These are phyloP conservation scores for Sympetrum striolatum DNA, from an alignment of 2,888 invertebrate genomes.

Conservation along the genomic window DNA sequence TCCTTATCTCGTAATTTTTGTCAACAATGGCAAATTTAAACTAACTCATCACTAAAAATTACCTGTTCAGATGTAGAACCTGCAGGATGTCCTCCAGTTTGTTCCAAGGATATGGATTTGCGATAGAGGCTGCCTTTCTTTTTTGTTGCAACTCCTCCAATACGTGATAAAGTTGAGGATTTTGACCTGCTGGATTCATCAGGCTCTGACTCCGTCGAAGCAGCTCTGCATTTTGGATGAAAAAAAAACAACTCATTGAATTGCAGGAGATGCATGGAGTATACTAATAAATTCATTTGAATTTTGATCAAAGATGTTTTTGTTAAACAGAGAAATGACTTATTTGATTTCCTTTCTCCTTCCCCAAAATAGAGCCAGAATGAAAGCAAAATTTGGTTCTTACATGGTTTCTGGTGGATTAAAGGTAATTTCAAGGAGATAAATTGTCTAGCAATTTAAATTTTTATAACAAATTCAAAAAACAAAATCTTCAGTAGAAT, in stretches of 20 bases:
- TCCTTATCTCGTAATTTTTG: too few species aligned
- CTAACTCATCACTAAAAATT: not conserved
- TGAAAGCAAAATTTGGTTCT: too few species aligned
- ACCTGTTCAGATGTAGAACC: conserved; percentile 56
- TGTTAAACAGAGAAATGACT: too few species aligned
- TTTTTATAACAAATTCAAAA: too few species aligned
- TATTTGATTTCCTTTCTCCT: too few species aligned
- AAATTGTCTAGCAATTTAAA: too few species aligned
- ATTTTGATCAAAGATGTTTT: not conserved
- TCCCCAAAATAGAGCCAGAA: too few species aligned
- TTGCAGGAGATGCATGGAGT: not conserved
- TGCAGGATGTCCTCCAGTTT: conserved; percentile 60
- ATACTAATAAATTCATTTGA: not conserved
- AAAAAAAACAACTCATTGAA: not conserved
- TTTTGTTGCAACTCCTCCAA: conserved; percentile 49
- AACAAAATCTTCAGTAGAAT: too few species aligned
- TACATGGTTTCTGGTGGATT: too few species aligned
- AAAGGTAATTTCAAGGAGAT: too few species aligned
- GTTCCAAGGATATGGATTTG: conserved; percentile 76
- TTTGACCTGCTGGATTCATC: conserved; percentile 63
- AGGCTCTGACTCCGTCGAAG: conserved; percentile 73
- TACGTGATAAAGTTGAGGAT: conserved; percentile 21
- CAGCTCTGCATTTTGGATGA: conserved; percentile 58
- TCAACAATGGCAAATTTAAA: too few species aligned
- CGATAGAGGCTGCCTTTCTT: conserved; percentile 68